Evolutionary conservation across 2,797 vertebrate species (phyloP).

Genomic region (Microctenopoma steveboyesi): DNA sequence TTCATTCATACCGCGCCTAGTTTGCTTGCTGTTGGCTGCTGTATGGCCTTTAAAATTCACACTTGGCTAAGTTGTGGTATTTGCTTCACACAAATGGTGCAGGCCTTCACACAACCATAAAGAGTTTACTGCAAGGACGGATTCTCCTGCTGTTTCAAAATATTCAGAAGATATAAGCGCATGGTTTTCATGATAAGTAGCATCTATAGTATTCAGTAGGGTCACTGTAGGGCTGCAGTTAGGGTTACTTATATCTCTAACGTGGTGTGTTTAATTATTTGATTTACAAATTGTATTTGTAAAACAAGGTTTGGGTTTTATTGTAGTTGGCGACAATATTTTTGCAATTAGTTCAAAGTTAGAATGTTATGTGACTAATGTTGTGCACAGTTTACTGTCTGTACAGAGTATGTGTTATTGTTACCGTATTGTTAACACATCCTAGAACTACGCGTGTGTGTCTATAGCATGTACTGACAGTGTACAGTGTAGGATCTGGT

Average conservation of each 20-base stretch:
- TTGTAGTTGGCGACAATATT: neutral
- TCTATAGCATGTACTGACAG: conserved; percentile 8
- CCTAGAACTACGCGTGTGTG: conserved; percentile 3
- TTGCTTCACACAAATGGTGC: conserved; percentile 55
- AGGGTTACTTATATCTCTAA: neutral
- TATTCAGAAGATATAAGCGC: conserved; percentile 24
- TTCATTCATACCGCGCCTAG: conserved; percentile 49
- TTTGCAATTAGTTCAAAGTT: conserved; percentile 2
- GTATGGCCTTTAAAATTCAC: conserved; percentile 72
- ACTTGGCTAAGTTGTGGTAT: conserved; percentile 66
- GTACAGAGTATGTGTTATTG: neutral
- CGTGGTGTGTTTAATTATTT: neutral
- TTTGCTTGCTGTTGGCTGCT: conserved; percentile 56
- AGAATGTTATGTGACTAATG: neutral
- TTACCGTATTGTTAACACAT: neutral
- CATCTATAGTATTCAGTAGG: neutral
- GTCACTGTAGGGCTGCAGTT: neutral
- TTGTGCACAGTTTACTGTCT: too few species aligned
- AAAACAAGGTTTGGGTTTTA: too few species aligned
- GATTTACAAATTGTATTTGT: too few species aligned
- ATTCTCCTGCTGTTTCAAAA: conserved; percentile 38
- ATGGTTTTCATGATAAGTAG: conserved; percentile 7
- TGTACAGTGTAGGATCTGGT: conserved; percentile 49
- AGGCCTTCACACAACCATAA: conserved; percentile 50
- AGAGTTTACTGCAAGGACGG: conserved; percentile 43